Conservation (phyloP, 2,797 vertebrate species). For the Lutjanus argentimaculatus region DNA sequence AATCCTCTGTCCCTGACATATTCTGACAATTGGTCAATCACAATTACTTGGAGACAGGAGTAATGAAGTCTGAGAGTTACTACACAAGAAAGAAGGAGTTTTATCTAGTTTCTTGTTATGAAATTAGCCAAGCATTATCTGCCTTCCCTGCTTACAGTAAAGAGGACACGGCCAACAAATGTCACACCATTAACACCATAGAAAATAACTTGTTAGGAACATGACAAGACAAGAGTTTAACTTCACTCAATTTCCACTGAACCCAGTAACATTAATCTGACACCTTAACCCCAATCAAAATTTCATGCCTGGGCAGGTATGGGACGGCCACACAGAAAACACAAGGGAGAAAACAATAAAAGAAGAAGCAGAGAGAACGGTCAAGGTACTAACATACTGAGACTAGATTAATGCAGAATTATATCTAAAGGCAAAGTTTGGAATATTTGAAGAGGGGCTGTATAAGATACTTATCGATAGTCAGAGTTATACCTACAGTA, state of each 20-base stretch:
- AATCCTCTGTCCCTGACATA: too few species aligned
- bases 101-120: neutral
- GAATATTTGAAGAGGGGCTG: too few species aligned
- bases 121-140: neutral
- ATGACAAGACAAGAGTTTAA: neutral
- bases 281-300: constrained; percentile 6
- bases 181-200: neutral
- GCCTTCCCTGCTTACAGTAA: neutral
- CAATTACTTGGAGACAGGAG: neutral
- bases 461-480: too few species aligned
- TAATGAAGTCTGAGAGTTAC: neutral
- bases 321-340: neutral
- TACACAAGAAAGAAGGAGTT: neutral
- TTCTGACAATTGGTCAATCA: neutral
- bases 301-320: neutral
- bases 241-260: constrained; percentile 10
- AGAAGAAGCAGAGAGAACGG: neutral
- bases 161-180: neutral
- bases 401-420: constrained; percentile 30
- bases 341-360: neutral
- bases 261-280: constrained; percentile 17
- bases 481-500: too few species aligned
- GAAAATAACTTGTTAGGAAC: constrained; percentile 11
- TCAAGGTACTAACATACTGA: constrained; percentile 18
- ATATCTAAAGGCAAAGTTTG: neutral